Percentiles rank a stretch among this genome's conserved stretches.
Evolutionary conservation across 2,888 invertebrate species (phyloP).

Genomic region (Bugulina stolonifera): DNA sequence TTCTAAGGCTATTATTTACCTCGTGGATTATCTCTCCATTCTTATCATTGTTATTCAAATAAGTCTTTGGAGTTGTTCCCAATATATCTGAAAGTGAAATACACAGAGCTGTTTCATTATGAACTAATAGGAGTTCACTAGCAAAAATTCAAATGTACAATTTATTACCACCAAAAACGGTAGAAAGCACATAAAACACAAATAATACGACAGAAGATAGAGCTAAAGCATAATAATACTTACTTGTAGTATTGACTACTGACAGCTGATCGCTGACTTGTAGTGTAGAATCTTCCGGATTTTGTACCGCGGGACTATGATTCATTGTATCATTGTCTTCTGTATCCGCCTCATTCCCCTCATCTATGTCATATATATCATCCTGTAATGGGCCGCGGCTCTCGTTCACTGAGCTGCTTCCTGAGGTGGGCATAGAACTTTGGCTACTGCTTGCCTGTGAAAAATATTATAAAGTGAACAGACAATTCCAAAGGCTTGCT

Average conservation of each 20-base stretch:
- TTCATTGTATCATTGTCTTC: slow-evolving; percentile 33
- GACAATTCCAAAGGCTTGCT: too few relatives aligned
- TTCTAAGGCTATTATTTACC: too few relatives aligned
- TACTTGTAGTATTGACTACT: too few relatives aligned
- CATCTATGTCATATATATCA: slow-evolving; percentile 37
- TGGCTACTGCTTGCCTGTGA: neutral
- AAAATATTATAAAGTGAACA: too few relatives aligned
- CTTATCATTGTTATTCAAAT: neutral
- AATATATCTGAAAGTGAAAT: neutral
- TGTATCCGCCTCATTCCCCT: slow-evolving; percentile 42
- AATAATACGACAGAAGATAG: neutral
- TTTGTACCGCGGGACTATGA: neutral
- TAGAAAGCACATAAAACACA: too few relatives aligned
- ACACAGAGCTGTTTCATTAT: too few relatives aligned
- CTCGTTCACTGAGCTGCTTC: neutral
- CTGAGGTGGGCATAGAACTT: neutral
- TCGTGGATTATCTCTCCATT: too few relatives aligned
- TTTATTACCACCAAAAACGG: too few relatives aligned
- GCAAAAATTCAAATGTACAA: too few relatives aligned
- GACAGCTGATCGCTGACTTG: too few relatives aligned
- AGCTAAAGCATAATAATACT: too few relatives aligned
- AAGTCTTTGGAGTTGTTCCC: neutral
- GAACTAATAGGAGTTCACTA: too few relatives aligned
- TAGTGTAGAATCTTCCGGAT: neutral
- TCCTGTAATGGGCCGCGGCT: slow-evolving; percentile 27